Percentiles rank a stretch among this genome's conserved stretches.
Evolutionary conservation across 35 echinoderm and acorn worm genomes (phyloP).

Genomic region (Diadema setosum): DNA sequence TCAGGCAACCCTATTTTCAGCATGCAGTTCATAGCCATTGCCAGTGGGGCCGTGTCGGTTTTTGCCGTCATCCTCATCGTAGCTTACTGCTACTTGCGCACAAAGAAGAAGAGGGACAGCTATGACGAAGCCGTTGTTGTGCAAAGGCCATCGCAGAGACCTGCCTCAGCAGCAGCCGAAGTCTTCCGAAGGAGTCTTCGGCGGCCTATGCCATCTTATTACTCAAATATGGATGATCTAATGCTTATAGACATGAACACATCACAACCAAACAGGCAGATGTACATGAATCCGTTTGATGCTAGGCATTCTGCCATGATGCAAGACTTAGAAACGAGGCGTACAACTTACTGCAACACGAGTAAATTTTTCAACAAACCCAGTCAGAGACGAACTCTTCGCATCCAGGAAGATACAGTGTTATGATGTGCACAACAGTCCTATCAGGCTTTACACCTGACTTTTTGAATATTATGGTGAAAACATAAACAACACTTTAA

Average conservation of each 20-base stretch:
- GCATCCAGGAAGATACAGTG: conserved; percentile 64
- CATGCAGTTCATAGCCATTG: conserved; percentile 57
- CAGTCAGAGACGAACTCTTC: conserved; percentile 66
- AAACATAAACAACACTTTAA: too few relatives aligned
- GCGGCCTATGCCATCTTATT: conserved; percentile 44
- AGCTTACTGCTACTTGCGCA: conserved; percentile 51
- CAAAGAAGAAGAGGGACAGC: conserved; percentile 41
- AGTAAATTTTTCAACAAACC: conserved; percentile 39
- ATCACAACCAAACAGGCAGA: conserved; percentile 49
- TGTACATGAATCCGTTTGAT: conserved; percentile 96
- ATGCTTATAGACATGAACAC: conserved; percentile 81
- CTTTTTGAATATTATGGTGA: too few relatives aligned
- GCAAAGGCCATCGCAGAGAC: not conserved
- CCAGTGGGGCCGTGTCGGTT: conserved; percentile 41
- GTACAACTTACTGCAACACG: not conserved
- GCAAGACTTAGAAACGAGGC: conserved; percentile 25
- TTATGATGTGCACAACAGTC: conserved; percentile 4
- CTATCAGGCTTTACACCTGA: too few relatives aligned
- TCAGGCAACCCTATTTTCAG: conserved; percentile 12
- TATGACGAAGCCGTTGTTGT: conserved; percentile 24
- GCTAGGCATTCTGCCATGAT: conserved; percentile 61
- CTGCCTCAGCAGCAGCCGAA: conserved; percentile 10
- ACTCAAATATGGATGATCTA: conserved; percentile 54
- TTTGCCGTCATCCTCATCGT: conserved; percentile 17
- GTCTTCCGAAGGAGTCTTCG: conserved; percentile 41